Percentiles rank a stretch among this genome's conserved stretches.
Evolutionary conservation across 2,113 vertebrate genomes (phyloP).

Genomic region (Tetrao urogallus): DNA sequence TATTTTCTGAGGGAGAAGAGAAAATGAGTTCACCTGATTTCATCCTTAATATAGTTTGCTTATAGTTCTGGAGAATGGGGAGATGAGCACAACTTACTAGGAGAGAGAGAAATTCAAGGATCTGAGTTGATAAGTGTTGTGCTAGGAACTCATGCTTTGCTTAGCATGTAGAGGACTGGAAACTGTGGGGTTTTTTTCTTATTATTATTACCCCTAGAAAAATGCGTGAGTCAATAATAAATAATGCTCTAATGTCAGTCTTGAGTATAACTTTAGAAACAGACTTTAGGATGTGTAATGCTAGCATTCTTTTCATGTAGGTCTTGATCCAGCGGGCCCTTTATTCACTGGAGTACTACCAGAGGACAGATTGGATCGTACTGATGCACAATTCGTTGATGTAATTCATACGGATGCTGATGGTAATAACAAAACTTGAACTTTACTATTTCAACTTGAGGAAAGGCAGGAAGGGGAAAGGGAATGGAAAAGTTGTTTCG

Average conservation of each 20-base stretch:
- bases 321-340: slow-evolving; percentile 94
- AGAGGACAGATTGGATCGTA: slow-evolving; percentile 82
- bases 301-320: slow-evolving; percentile 67
- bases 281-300: neutral
- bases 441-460: neutral
- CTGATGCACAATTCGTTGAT: slow-evolving; percentile 92
- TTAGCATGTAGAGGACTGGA: neutral
- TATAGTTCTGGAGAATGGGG: neutral
- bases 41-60: neutral
- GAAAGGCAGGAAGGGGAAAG: neutral
- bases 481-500: neutral
- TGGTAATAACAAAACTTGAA: slow-evolving; percentile 77
- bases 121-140: neutral
- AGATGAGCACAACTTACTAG: neutral
- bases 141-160: neutral
- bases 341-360: slow-evolving; percentile 80
- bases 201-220: neutral
- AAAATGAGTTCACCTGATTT: neutral
- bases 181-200: neutral
- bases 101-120: neutral
- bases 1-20: neutral
- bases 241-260: neutral
- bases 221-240: neutral
- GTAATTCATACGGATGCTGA: slow-evolving; percentile 91
- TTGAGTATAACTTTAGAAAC: neutral